Conservation (phyloP, 2,797 vertebrate species). For the Loriculus beryllinus region DNA sequence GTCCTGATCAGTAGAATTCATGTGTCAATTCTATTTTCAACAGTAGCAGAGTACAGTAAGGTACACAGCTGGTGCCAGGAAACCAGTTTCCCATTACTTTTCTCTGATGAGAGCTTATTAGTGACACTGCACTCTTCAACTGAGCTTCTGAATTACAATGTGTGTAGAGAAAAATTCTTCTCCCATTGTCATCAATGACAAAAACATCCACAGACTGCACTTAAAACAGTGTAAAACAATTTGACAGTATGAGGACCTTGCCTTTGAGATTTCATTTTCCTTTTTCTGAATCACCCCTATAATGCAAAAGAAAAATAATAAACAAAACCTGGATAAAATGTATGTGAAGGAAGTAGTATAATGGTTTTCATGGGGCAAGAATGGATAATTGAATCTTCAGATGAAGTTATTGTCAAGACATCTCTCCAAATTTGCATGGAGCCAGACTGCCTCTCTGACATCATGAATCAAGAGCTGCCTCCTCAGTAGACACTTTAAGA, state of each 20-base stretch:
- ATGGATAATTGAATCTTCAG: not conserved
- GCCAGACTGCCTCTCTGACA: not conserved
- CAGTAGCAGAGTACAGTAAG: not conserved
- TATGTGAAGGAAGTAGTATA: not conserved
- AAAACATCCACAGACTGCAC: not conserved
- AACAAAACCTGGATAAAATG: not conserved
- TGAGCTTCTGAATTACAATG: not conserved
- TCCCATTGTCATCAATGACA: not conserved
- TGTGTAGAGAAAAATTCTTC: not conserved
- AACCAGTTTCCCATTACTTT: not conserved
- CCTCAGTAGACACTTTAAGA: not conserved
- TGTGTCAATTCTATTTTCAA: slow-evolving; percentile 32
- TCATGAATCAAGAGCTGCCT: not conserved
- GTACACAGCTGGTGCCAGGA: not conserved
- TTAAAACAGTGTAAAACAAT: not conserved
- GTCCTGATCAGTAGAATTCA: slow-evolving; percentile 29
- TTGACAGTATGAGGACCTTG: not conserved
- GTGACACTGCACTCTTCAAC: not conserved
- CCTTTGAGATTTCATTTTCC: not conserved
- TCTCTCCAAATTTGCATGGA: not conserved
- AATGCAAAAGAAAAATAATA: not conserved
- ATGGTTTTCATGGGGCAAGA: not conserved
- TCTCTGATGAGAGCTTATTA: slow-evolving; percentile 31
- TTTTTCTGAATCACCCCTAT: not conserved
- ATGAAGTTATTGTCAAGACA: not conserved